Percentiles rank a stretch among this genome's conserved stretches.
These are phyloP conservation scores for Drosophila quadrilineata DNA, from an alignment of 1,140 invertebrate genomes.

Conservation along the genomic window DNA sequence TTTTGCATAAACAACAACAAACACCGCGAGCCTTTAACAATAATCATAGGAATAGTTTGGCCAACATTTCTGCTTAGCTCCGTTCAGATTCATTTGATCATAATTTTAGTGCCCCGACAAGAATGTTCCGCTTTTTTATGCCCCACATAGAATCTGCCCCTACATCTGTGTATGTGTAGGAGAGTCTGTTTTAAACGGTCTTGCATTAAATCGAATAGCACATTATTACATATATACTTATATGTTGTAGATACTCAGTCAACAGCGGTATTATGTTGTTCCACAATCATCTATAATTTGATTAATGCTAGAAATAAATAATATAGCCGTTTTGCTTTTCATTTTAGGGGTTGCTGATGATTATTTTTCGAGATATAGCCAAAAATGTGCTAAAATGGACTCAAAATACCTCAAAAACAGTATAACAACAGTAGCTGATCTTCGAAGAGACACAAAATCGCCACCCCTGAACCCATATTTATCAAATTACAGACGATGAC, in stretches of 20 bases:
- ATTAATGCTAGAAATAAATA: too few relatives aligned
- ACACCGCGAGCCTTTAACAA: background rate
- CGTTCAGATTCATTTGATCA: conserved; percentile 57
- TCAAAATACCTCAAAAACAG: too few relatives aligned
- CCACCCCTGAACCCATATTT: too few relatives aligned
- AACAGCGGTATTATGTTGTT: background rate
- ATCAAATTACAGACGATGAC: too few relatives aligned
- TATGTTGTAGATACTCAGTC: background rate
- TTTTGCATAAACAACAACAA: conserved; percentile 39
- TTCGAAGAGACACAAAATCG: too few relatives aligned
- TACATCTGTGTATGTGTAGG: background rate
- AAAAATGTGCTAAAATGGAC: too few relatives aligned
- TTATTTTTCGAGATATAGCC: too few relatives aligned
- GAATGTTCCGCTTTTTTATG: conserved; percentile 41
- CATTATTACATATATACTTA: conserved; percentile 20
- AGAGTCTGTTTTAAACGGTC: conserved; percentile 51
- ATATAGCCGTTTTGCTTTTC: too few relatives aligned
- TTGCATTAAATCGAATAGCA: conserved; percentile 42
- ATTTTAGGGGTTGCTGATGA: too few relatives aligned
- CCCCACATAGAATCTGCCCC: conserved; percentile 21
- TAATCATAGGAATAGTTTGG: conserved; percentile 12
- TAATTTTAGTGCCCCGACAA: conserved; percentile 40
- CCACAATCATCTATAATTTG: too few relatives aligned
- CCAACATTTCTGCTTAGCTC: conserved; percentile 40
- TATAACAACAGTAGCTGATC: too few relatives aligned